These are phyloP conservation scores for Dipodomys merriami DNA, from an alignment of 2,113 vertebrate genomes.

Conservation along the genomic window DNA sequence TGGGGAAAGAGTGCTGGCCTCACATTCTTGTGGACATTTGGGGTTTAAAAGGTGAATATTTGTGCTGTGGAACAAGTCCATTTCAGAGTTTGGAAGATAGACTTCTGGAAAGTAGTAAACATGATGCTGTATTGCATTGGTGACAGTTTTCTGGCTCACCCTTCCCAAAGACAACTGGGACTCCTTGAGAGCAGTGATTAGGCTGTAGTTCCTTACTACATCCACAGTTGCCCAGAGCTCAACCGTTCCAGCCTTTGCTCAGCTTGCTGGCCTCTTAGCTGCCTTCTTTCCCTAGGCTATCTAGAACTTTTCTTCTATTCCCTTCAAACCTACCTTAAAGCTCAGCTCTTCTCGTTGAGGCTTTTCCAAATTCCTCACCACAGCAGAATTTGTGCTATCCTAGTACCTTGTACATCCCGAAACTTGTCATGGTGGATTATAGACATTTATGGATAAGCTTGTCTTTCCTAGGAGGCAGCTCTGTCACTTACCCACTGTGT, in stretches of 20 bases:
- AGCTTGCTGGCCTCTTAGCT: background rate
- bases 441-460: conserved; percentile 1
- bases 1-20: conserved; percentile 61
- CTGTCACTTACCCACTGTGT: background rate
- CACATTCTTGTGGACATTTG: conserved; percentile 52
- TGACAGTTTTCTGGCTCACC: background rate
- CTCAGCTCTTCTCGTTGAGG: background rate
- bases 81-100: conserved; percentile 36
- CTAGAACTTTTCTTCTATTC: background rate
- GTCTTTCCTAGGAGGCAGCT: background rate
- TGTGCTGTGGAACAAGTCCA: conserved; percentile 47
- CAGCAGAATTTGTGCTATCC: background rate
- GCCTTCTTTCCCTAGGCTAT: background rate
- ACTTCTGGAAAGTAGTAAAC: conserved; percentile 21
- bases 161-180: conserved; percentile 21
- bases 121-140: background rate
- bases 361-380: background rate
- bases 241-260: background rate
- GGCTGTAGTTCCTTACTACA: background rate
- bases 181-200: background rate
- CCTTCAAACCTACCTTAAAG: background rate
- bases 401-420: background rate
- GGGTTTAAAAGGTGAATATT: conserved; percentile 46
- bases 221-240: background rate
- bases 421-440: background rate